Conservation (phyloP, 2,797 vertebrate species). For the Hybognathus amarus region DNA sequence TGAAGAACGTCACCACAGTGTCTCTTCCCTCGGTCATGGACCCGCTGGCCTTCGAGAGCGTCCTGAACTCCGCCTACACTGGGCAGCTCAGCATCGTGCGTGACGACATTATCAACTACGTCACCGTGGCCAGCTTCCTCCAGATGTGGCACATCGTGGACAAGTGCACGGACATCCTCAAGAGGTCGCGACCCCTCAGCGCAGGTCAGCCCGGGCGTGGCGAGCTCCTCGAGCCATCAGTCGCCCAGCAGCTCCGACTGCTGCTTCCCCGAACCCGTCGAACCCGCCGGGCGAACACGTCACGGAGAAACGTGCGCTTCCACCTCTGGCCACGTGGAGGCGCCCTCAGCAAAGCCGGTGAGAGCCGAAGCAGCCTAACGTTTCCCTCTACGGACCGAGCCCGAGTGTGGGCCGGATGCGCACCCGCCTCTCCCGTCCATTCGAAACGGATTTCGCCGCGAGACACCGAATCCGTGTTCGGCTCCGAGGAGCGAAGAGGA, state of each 20-base stretch:
- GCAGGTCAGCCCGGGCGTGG: slow-evolving; percentile 66
- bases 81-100: slow-evolving; percentile 89
- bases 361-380: slow-evolving; percentile 69
- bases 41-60: slow-evolving; percentile 88
- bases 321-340: slow-evolving; percentile 81
- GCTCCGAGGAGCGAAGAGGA: slow-evolving; percentile 60
- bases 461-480: slow-evolving; percentile 47
- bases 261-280: slow-evolving; percentile 83
- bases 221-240: slow-evolving; percentile 79
- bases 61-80: slow-evolving; percentile 89
- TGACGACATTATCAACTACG: slow-evolving; percentile 89
- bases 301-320: slow-evolving; percentile 73
- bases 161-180: slow-evolving; percentile 92
- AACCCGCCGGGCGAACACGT: slow-evolving; percentile 41
- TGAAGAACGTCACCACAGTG: slow-evolving; percentile 90
- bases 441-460: slow-evolving; percentile 7
- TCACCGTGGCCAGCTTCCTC: slow-evolving; percentile 93
- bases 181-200: slow-evolving; percentile 73
- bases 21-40: slow-evolving; percentile 91
- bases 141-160: slow-evolving; percentile 99
- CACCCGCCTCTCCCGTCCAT: slow-evolving; percentile 70
- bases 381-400: slow-evolving; percentile 71
- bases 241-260: slow-evolving; percentile 93
- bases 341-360: slow-evolving; percentile 74
- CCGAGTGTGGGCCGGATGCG: slow-evolving; percentile 62